Conservation (phyloP, 2,888 invertebrate species). For the Digitonthophagus gazella region DNA sequence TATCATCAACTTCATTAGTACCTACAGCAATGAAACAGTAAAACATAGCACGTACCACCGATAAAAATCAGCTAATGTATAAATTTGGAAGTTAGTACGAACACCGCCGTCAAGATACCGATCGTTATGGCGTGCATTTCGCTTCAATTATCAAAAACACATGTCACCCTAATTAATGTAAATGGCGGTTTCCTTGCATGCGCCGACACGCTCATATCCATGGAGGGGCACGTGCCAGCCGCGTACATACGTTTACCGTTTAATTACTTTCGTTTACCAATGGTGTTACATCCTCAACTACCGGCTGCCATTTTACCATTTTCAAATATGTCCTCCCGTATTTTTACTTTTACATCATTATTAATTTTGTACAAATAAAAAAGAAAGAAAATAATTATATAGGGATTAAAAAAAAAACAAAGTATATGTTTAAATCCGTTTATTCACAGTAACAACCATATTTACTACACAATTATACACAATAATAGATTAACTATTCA, state of each 20-base stretch:
- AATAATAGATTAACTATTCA: conserved; percentile 31
- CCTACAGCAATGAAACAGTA: neutral
- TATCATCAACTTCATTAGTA: neutral
- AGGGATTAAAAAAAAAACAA: conserved; percentile 3
- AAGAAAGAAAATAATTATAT: neutral
- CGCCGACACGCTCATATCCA: neutral
- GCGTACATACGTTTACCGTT: neutral
- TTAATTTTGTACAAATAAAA: no score
- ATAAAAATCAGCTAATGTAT: neutral
- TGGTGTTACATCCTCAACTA: neutral
- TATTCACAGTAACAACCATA: conserved; percentile 50
- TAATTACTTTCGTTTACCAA: neutral
- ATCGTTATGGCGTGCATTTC: neutral
- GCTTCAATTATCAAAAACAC: neutral
- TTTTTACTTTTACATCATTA: neutral
- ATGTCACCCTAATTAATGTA: neutral
- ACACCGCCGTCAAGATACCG: neutral
- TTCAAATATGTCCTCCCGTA: neutral
- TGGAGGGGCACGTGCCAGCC: neutral
- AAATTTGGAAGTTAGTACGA: neutral
- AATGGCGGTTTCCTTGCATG: neutral
- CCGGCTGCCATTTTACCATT: neutral
- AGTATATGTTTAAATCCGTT: conserved; percentile 38
- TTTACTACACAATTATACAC: conserved; percentile 50
- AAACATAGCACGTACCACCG: neutral